Conservation (phyloP, 2,888 invertebrate species). For the Volucella inflata region DNA sequence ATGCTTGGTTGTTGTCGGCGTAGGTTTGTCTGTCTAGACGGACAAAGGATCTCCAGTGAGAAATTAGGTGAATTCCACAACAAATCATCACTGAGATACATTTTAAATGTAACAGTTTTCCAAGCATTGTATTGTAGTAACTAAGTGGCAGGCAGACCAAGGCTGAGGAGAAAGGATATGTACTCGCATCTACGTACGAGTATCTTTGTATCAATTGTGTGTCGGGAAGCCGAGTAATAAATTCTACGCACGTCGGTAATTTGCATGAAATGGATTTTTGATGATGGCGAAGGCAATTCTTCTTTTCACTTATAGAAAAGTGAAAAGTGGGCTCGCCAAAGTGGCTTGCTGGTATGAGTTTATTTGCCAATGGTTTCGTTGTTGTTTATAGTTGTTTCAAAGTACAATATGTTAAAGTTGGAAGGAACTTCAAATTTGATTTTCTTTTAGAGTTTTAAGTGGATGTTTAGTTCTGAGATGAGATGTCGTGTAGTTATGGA, state of each 20-base stretch:
- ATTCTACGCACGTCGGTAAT: slow-evolving; percentile 66
- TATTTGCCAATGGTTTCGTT: too few relatives aligned
- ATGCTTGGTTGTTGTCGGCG: slow-evolving; percentile 8
- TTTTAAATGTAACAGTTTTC: slow-evolving; percentile 46
- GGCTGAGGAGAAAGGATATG: slow-evolving; percentile 12
- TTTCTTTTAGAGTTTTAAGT: slow-evolving; percentile 4
- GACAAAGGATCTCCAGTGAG: slow-evolving; percentile 43
- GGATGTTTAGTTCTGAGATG: slow-evolving; percentile 1
- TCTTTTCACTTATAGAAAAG: slow-evolving; percentile 31
- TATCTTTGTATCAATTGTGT: slow-evolving; percentile 23
- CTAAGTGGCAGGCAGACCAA: background rate
- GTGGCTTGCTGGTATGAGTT: too few relatives aligned
- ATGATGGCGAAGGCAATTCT: slow-evolving; percentile 13
- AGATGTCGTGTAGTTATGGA: background rate
- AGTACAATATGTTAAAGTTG: background rate
- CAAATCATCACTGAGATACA: slow-evolving; percentile 46
- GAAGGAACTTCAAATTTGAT: background rate
- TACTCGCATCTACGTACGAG: background rate
- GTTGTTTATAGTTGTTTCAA: background rate
- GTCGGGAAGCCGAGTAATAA: slow-evolving; percentile 45
- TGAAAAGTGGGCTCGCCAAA: slow-evolving; percentile 7
- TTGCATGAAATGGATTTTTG: slow-evolving; percentile 62
- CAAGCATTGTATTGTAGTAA: too few relatives aligned
- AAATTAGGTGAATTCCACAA: slow-evolving; percentile 51
- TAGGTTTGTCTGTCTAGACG: slow-evolving; percentile 55